phyloP scores from a whole-genome alignment of 2,888 invertebrate genomes.

The Noctua pronuba region DNA sequence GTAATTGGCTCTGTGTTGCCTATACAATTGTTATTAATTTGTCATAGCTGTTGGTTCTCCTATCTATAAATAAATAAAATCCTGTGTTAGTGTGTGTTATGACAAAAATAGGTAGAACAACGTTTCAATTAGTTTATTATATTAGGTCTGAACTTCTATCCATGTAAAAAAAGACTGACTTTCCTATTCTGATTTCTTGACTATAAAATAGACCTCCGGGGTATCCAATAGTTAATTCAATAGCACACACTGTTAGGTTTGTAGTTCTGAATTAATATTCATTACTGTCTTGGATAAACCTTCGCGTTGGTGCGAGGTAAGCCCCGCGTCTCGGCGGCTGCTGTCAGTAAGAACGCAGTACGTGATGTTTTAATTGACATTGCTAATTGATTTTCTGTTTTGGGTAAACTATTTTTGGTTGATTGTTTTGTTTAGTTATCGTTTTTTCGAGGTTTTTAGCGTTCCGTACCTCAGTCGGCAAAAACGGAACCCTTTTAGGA shows the following conservation, averaged over 20 bases:
- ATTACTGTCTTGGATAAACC: slow-evolving; percentile 80
- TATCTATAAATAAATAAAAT: too few relatives aligned
- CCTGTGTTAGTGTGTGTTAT: background rate
- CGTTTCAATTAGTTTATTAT: background rate
- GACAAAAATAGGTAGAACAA: background rate
- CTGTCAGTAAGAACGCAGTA: slow-evolving; percentile 65
- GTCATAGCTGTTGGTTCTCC: too few relatives aligned
- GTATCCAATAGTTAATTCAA: slow-evolving; percentile 73
- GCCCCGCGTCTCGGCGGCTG: slow-evolving; percentile 65
- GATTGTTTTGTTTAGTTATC: background rate
- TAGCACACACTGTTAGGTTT: slow-evolving; percentile 70
- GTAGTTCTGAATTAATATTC: slow-evolving; percentile 82
- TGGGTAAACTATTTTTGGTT: slow-evolving; percentile 3
- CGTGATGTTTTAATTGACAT: slow-evolving; percentile 39
- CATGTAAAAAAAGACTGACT: background rate
- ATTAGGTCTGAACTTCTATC: background rate
- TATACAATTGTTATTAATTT: too few relatives aligned
- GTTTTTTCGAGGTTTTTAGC: background rate
- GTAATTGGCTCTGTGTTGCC: too few relatives aligned
- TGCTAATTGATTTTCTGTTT: slow-evolving; percentile 41
- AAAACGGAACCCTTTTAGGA: too few relatives aligned
- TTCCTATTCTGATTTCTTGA: slow-evolving; percentile 4
- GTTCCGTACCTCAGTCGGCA: too few relatives aligned
- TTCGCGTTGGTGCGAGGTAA: slow-evolving; percentile 66
- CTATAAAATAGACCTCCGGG: slow-evolving; percentile 2